Evolutionary conservation across 2,888 invertebrate species (phyloP).

Genomic region (Theristus sp.): DNA sequence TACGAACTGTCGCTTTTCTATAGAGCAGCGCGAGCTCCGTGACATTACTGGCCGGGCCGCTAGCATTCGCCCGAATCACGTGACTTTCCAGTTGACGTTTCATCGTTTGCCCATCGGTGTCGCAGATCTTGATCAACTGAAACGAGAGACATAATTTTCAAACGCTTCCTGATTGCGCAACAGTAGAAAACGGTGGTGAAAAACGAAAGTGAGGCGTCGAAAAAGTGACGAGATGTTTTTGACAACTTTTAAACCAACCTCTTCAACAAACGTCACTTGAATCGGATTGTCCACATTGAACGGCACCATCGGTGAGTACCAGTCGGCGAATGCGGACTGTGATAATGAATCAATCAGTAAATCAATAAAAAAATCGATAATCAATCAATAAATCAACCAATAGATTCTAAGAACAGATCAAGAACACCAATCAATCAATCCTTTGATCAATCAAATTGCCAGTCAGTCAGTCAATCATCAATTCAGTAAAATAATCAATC

Average conservation of each 20-base stretch:
- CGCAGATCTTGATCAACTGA: neutral
- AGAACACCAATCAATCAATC: no score
- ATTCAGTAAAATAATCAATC: no score
- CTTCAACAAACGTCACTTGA: neutral
- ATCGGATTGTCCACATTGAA: neutral
- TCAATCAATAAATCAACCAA: no score
- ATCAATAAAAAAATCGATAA: no score
- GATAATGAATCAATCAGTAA: no score
- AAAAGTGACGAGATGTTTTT: no score
- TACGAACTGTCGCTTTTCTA: neutral
- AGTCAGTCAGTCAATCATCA: neutral
- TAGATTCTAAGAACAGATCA: no score
- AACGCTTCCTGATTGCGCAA: no score
- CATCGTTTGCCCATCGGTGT: neutral
- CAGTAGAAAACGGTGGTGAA: no score
- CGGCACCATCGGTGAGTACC: neutral
- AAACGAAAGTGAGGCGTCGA: no score
- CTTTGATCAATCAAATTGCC: no score
- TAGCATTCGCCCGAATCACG: neutral
- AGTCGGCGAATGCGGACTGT: constrained; percentile 5
- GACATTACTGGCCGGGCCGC: neutral
- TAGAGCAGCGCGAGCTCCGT: neutral
- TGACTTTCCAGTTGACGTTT: neutral
- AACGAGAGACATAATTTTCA: no score
- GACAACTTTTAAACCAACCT: neutral